Base-by-base conservation (phyloP, 2,888 invertebrate genomes). In the Eurytoma adleriae region DNA sequence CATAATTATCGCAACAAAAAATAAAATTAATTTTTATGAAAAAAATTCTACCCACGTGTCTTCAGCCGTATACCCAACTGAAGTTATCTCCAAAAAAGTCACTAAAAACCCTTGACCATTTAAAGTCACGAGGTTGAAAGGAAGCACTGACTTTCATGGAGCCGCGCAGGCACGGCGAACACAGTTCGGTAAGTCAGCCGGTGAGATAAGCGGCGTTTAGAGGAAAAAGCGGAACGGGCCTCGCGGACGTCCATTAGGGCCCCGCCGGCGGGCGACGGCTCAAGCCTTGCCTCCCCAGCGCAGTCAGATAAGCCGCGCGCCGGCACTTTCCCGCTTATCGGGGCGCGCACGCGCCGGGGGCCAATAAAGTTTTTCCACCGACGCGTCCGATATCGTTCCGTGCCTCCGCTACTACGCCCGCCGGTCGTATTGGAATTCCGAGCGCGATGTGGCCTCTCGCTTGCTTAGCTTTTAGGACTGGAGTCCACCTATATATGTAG, bases 251-350 rank as follows among this genome's bases (percentile, higher is more conserved):
- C 85, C 86, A 84, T 86, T 84, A 68, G 24, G 54, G 68, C 27
- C 24, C 61, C 20, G 61, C 24, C 24, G 14, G 83, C 81, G n/a
- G 67, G 24, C 67, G 80, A 84, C 85, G 85, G 86, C 86, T 83
- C 85, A 83, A 84, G 86, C 85, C 84, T 82, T 82, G 83, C 40
- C 40, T 40, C 40, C 40, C 40, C 40, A 10, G 40, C 10, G 1
- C 10, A 40, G 40, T 40, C 40, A 40, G 64, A 30, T 40, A 40
- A 30, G 64, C 54, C 14, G 54, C 16, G 16, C 54, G n/a, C 82
- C 71, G 27, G 56, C 59, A 50, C 57, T 59, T 40, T 16, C 18
- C 10, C 40, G 50, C 18, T 59, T 71, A 50, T 71, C 71, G 30
- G 24, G 13, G 7, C 40, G 40, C 20, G 54, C 48, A 54, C 61